A percentile compares a stretch with the other conserved stretches of the same genome.
Evolutionary conservation across 2,888 invertebrate genomes (phyloP).

Genomic region (Hipparchia semele): DNA sequence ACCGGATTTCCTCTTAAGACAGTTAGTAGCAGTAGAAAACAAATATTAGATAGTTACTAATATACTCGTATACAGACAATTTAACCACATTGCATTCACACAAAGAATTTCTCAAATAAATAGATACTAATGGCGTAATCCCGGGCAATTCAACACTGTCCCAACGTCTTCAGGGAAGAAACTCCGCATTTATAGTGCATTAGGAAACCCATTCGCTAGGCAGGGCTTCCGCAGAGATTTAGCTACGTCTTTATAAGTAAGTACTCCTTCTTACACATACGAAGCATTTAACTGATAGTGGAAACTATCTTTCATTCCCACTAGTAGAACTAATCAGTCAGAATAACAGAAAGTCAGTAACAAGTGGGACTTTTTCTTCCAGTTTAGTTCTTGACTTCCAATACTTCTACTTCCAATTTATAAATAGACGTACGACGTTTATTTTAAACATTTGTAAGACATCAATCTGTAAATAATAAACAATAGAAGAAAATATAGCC

Average conservation of each 20-base stretch:
- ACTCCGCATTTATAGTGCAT: slow-evolving; percentile 34
- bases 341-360: too few species aligned
- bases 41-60: too few species aligned
- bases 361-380: too few species aligned
- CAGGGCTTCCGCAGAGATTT: slow-evolving; percentile 32
- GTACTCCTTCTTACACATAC: slow-evolving; percentile 5
- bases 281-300: background rate
- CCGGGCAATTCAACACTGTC: slow-evolving; percentile 25
- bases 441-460: too few species aligned
- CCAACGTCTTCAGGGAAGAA: slow-evolving; percentile 17
- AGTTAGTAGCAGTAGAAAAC: too few species aligned
- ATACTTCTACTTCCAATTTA: too few species aligned
- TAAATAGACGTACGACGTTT: too few species aligned
- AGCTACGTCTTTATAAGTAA: slow-evolving; percentile 25
- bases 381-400: too few species aligned
- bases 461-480: too few species aligned
- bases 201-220: slow-evolving; percentile 36
- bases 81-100: slow-evolving; percentile 11
- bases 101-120: slow-evolving; percentile 22
- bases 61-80: background rate
- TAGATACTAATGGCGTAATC: slow-evolving; percentile 22
- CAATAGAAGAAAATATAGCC: too few species aligned
- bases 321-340: too few species aligned
- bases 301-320: background rate
- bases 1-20: too few species aligned